phyloP scores from a whole-genome alignment of 2,888 invertebrate species.

The Atethmia centrago region DNA sequence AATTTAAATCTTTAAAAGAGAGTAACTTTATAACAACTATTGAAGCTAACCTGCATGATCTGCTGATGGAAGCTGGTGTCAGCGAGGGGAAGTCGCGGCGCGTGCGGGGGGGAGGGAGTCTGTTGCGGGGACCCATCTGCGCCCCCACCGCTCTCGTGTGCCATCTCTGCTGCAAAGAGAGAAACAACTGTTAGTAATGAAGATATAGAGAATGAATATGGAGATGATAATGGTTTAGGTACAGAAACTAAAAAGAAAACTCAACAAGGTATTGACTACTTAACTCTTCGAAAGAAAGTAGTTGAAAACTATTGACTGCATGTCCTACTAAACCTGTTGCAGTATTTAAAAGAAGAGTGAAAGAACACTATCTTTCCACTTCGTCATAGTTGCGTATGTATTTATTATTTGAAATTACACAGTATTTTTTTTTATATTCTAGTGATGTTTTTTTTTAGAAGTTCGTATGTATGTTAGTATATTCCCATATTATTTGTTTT shows the following conservation, averaged over 20 bases:
- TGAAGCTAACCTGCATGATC: slow-evolving; percentile 91
- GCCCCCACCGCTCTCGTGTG: slow-evolving; percentile 84
- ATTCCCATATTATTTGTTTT: too few species aligned
- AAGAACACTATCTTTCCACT: too few species aligned
- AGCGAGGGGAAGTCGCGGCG: slow-evolving; percentile 89
- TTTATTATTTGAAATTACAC: too few species aligned
- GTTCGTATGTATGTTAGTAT: too few species aligned
- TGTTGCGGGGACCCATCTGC: slow-evolving; percentile 87
- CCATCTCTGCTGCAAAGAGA: slow-evolving; percentile 83
- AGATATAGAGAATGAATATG: not conserved
- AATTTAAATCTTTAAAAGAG: slow-evolving; percentile 1
- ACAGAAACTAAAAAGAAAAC: not conserved
- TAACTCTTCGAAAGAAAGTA: not conserved
- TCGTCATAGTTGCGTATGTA: too few species aligned
- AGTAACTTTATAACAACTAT: not conserved
- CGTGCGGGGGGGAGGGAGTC: slow-evolving; percentile 88
- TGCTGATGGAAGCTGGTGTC: slow-evolving; percentile 92
- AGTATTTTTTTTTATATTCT: too few species aligned
- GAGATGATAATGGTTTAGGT: not conserved
- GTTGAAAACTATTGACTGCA: not conserved
- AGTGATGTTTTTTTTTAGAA: too few species aligned
- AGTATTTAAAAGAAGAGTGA: too few species aligned
- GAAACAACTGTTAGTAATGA: slow-evolving; percentile 29
- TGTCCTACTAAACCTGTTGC: too few species aligned
- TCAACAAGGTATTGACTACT: not conserved